These are phyloP conservation scores for Tragelaphus scriptus DNA, from an alignment of 2,113 vertebrate species.

Conservation along the genomic window DNA sequence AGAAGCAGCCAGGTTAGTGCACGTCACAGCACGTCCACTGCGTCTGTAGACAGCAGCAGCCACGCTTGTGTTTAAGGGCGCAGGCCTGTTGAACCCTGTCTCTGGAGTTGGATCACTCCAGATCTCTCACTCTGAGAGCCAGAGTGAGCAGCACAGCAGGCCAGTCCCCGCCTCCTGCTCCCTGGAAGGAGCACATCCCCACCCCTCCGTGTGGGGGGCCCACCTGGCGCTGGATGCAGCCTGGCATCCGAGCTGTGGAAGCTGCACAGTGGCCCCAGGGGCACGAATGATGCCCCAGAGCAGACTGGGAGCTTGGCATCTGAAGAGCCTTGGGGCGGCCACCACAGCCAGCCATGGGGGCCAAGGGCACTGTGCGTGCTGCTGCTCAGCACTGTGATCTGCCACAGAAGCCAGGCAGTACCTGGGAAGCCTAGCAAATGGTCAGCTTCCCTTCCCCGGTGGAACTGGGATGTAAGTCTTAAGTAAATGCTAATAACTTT, in stretches of 20 bases:
- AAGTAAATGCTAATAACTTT: background rate
- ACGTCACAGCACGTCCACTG: rapidly evolving
- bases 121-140: background rate
- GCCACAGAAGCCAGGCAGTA: background rate
- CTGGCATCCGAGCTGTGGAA: background rate
- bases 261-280: background rate
- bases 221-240: background rate
- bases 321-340: background rate
- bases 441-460: background rate
- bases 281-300: background rate
- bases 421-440: background rate
- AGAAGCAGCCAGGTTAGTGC: constrained; percentile 92
- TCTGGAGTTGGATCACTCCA: background rate
- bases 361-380: rapidly evolving
- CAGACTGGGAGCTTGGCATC: background rate
- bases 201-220: background rate
- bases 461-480: background rate
- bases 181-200: too few relatives aligned
- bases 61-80: rapidly evolving
- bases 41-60: rapidly evolving
- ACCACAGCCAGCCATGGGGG: background rate
- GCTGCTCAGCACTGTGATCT: rapidly evolving
- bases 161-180: too few relatives aligned
- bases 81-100: background rate
- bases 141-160: background rate